These are phyloP conservation scores for Euzophera pinguis DNA, from an alignment of 2,888 invertebrate genomes.

Conservation along the genomic window DNA sequence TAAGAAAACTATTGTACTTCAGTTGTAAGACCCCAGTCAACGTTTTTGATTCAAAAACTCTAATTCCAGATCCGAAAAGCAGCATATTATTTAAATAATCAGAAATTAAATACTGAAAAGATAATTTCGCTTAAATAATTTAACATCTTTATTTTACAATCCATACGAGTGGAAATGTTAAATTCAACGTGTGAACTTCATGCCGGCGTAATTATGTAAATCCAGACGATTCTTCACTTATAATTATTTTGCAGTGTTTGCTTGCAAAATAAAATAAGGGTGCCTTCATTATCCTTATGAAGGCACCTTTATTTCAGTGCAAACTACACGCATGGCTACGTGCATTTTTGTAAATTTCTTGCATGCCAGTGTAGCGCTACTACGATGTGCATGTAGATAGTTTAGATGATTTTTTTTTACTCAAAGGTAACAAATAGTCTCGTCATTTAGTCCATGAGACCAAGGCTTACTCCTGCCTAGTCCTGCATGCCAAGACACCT, in stretches of 20 bases:
- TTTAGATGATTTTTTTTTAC: too few species aligned
- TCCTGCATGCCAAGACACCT: too few species aligned
- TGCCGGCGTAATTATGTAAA: slow-evolving; percentile 70
- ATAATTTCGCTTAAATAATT: slow-evolving; percentile 25
- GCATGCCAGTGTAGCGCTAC: slow-evolving; percentile 24
- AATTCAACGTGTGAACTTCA: slow-evolving; percentile 71
- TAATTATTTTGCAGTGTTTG: slow-evolving; percentile 66
- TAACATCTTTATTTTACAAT: slow-evolving; percentile 29
- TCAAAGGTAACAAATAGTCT: too few species aligned
- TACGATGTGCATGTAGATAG: not conserved
- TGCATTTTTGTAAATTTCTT: slow-evolving; percentile 52
- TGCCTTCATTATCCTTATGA: slow-evolving; percentile 46
- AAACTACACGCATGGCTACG: slow-evolving; percentile 53
- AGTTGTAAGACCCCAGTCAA: slow-evolving; percentile 2
- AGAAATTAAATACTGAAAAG: slow-evolving; percentile 3
- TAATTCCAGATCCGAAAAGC: not conserved
- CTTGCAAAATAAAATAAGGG: slow-evolving; percentile 49
- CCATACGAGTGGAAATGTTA: slow-evolving; percentile 58
- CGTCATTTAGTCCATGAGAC: too few species aligned
- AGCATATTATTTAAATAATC: too few species aligned
- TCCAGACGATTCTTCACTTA: slow-evolving; percentile 61
- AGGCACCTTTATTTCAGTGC: slow-evolving; percentile 30
- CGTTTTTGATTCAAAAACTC: not conserved
- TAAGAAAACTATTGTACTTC: slow-evolving; percentile 10
- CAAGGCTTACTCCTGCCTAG: too few species aligned